phyloP scores from a whole-genome alignment of 2,888 invertebrate genomes.

The Rhingia rostrata region DNA sequence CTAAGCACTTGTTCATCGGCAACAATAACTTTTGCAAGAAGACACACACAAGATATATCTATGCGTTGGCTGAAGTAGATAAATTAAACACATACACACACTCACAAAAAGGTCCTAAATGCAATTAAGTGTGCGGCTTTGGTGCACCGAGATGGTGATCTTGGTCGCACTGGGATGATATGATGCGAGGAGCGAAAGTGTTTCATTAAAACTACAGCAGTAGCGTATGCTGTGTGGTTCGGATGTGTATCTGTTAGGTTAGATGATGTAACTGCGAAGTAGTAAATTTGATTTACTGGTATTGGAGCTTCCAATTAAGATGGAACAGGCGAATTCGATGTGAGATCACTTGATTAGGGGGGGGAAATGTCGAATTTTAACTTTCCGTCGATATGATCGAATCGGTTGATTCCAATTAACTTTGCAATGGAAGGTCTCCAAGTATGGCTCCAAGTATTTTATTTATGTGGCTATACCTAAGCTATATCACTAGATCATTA shows the following conservation, averaged over 20 bases:
- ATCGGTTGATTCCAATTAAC: conserved; percentile 36
- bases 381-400: conserved; percentile 31
- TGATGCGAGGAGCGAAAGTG: conserved; percentile 24
- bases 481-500: no score
- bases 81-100: not conserved
- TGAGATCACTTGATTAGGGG: conserved; percentile 35
- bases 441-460: not conserved
- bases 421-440: not conserved
- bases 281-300: conserved; percentile 38
- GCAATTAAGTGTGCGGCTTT: conserved; percentile 25
- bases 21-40: not conserved
- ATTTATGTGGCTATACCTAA: not conserved
- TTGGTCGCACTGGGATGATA: not conserved
- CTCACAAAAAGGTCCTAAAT: not conserved
- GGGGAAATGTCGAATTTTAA: conserved; percentile 36
- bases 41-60: not conserved
- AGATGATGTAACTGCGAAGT: conserved; percentile 26
- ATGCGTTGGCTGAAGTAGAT: not conserved
- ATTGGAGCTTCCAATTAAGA: conserved; percentile 65
- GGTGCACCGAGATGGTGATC: conserved; percentile 3
- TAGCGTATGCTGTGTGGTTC: not conserved
- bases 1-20: not conserved
- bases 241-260: conserved; percentile 15
- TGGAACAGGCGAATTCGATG: conserved; percentile 37
- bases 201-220: conserved; percentile 8